Evolutionary conservation across 1,140 invertebrate genomes (phyloP).

Genomic region (Caerostris darwini): DNA sequence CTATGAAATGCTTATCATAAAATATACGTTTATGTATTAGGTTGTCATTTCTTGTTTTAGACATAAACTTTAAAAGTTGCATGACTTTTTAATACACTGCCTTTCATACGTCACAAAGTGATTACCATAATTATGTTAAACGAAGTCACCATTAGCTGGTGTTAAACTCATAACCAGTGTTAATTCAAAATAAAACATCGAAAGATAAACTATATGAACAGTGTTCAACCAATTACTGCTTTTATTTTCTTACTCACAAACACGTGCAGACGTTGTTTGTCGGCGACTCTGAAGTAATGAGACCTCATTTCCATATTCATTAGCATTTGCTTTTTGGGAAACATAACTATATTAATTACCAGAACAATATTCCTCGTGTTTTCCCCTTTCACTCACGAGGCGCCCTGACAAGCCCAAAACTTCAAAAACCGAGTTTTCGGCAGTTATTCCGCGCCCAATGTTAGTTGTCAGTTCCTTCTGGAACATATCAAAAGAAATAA

Average conservation of each 20-base stretch:
- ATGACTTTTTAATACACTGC: too few species aligned
- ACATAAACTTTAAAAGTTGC: too few species aligned
- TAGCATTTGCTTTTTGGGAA: not conserved
- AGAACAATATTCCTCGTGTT: not conserved
- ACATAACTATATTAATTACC: not conserved
- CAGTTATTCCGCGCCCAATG: not conserved
- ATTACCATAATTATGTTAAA: too few species aligned
- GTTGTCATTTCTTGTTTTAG: too few species aligned
- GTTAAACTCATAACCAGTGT: too few species aligned
- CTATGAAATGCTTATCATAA: too few species aligned
- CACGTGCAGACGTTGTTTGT: not conserved
- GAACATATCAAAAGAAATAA: not conserved
- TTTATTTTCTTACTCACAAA: not conserved
- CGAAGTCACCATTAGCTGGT: too few species aligned
- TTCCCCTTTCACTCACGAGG: not conserved
- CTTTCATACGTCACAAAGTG: too few species aligned
- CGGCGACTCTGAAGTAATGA: not conserved
- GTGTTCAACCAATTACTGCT: too few species aligned
- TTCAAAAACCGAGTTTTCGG: not conserved
- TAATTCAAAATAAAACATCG: too few species aligned
- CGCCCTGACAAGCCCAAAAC: not conserved
- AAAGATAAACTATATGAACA: too few species aligned
- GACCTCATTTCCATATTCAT: not conserved
- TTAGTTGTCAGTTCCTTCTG: constrained; percentile 1
- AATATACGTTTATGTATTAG: too few species aligned